Conservation (phyloP, 2,888 invertebrate genomes). For the Dryococelus australis region DNA sequence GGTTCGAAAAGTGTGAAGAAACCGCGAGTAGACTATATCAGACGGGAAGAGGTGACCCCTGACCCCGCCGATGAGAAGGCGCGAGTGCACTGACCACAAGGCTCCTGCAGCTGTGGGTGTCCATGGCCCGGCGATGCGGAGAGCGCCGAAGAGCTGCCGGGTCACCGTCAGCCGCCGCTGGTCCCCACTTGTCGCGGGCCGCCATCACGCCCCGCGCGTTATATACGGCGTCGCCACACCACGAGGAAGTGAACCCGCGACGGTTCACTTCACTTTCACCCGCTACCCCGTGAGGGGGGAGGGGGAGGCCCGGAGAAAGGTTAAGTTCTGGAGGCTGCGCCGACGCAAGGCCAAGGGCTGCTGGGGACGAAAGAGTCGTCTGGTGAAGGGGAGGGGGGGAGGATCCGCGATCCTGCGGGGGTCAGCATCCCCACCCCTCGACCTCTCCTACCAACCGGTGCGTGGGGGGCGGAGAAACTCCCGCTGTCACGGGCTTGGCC, state of each 20-base stretch:
- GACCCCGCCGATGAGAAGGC: background rate
- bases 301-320: slow-evolving; percentile 23
- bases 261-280: slow-evolving; percentile 32
- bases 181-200: background rate
- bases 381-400: background rate
- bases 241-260: slow-evolving; percentile 23
- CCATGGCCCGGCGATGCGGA: background rate
- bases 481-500: too few species aligned
- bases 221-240: background rate
- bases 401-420: background rate
- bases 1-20: too few species aligned
- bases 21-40: too few species aligned
- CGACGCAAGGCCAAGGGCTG: slow-evolving; percentile 3
- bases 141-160: slow-evolving; percentile 12
- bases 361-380: background rate
- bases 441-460: background rate
- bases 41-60: too few species aligned
- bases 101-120: slow-evolving; percentile 37
- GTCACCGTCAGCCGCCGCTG: background rate
- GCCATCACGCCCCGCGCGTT: background rate
- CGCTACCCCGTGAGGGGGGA: background rate
- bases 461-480: background rate
- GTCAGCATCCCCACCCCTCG: too few species aligned
- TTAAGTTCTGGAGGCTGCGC: background rate
- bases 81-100: slow-evolving; percentile 42